Conservation (phyloP, 2,888 invertebrate genomes). For the Mantis religiosa region DNA sequence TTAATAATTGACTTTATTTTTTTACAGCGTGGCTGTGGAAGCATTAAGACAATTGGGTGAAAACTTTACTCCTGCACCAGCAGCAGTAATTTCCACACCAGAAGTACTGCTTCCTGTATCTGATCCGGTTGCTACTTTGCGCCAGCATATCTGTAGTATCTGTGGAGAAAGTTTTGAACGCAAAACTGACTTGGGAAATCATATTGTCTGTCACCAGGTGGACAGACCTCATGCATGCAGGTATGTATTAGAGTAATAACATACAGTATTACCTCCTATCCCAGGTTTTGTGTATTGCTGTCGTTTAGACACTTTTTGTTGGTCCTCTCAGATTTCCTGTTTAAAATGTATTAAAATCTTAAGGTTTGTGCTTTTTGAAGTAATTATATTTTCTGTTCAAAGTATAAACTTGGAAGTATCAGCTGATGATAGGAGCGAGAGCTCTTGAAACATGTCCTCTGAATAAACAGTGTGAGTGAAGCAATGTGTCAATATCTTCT, state of each 20-base stretch:
- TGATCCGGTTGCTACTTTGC: not conserved
- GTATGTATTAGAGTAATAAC: not conserved
- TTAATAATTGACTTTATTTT: not conserved
- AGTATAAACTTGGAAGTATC: too few relatives aligned
- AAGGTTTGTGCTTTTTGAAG: too few relatives aligned
- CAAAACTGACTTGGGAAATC: constrained; percentile 23
- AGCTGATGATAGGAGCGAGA: too few relatives aligned
- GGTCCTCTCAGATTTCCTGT: too few relatives aligned
- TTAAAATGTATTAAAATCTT: too few relatives aligned
- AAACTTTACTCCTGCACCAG: constrained; percentile 36
- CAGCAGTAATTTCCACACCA: not conserved
- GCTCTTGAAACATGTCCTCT: too few relatives aligned
- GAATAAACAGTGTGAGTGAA: too few relatives aligned
- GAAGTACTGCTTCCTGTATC: not conserved
- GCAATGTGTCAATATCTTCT: too few relatives aligned
- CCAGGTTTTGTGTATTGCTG: too few relatives aligned
- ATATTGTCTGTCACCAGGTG: constrained; percentile 25
- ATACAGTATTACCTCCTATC: too few relatives aligned
- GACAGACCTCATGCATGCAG: constrained; percentile 36
- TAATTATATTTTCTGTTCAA: too few relatives aligned
- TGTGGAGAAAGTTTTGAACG: constrained; percentile 24
- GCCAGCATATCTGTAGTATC: constrained; percentile 16
- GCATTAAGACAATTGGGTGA: constrained; percentile 47
- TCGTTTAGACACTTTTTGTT: too few relatives aligned
- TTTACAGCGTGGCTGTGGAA: constrained; percentile 45